Evolutionary conservation across 2,888 invertebrate genomes (phyloP), one percentile per base, ranked within the genome.

Genomic region (Pseudococcus jackbeardsleyi): DNA sequence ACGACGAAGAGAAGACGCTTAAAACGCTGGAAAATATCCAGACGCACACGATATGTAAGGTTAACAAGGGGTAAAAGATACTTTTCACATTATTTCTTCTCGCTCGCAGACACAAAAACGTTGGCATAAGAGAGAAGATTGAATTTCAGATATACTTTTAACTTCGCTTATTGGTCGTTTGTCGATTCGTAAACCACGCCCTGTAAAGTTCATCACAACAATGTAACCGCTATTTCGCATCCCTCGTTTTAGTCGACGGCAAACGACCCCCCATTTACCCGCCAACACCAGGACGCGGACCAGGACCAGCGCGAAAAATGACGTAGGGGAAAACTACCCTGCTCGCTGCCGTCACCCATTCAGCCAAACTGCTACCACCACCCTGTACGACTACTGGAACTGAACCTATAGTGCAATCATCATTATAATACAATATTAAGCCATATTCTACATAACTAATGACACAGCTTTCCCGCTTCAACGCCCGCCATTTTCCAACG

Each of bases 351-450:
- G 59, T 9, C 19, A 1, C 59, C 54, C 17, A 17, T 54, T 4
- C 17, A 12, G 0, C 19, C 59, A 59, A 50, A 59, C 59, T 59
- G 59, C 59, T 19, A 59, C 59, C 59, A 59, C 59, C 59, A 19
- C 7, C n/a, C 19, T 7, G 19, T 59, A 59, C 77, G 77, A 87
- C 87, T 77, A 72, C 79, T 79, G 87, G 87, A 87, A 87, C 87
- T 87, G 87, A 79, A 87, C 87, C 87, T 87, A 59, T 59, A 79
- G 79, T 54, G 87, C 77, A 87, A 87, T 87, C 87, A 87, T 87
- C 87, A 87, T 87, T 87, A 87, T 87, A 87, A 87, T 87, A 87
- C 79, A 68, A 87, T 87, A 87, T 87, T 87, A 87, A 87, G 87
- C 87, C 87, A 79, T 87, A 87, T 87, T 87, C 87, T 87, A 87